Evolutionary conservation across 2,888 invertebrate species (phyloP).

Genomic region (Papilio gigon): DNA sequence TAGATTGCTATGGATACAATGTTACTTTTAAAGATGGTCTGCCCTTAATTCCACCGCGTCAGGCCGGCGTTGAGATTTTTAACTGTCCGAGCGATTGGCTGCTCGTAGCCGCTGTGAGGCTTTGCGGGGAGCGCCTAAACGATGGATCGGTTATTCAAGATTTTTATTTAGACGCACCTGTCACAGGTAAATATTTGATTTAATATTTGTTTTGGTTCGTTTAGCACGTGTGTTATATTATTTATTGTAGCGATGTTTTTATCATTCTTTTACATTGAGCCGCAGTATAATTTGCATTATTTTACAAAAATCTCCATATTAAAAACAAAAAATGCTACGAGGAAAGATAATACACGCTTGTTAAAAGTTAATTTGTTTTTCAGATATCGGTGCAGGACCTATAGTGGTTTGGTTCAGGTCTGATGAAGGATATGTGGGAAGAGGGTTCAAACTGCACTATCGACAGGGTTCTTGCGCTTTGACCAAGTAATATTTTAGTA

Average conservation of each 20-base stretch:
- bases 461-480: conserved; percentile 84
- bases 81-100: conserved; percentile 90
- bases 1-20: too few species aligned
- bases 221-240: too few species aligned
- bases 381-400: conserved; percentile 87
- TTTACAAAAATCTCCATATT: too few species aligned
- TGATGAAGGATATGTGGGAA: conserved; percentile 84
- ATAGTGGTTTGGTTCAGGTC: conserved; percentile 86
- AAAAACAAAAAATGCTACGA: too few species aligned
- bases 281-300: too few species aligned
- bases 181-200: conserved; percentile 79
- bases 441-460: conserved; percentile 87
- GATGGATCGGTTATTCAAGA: conserved; percentile 85
- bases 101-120: conserved; percentile 85
- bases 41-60: conserved; percentile 84
- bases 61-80: conserved; percentile 88
- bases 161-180: conserved; percentile 85
- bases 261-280: background rate
- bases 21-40: conserved; percentile 84
- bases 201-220: too few species aligned
- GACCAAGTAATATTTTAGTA: conserved; percentile 23
- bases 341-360: too few species aligned
- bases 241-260: background rate
- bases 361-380: conserved; percentile 46
- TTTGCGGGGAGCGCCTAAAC: conserved; percentile 89